Evolutionary conservation across 2,113 vertebrate genomes (phyloP), one percentile per base, ranked within the genome.

Genomic region (Misgurnus anguillicaudatus): DNA sequence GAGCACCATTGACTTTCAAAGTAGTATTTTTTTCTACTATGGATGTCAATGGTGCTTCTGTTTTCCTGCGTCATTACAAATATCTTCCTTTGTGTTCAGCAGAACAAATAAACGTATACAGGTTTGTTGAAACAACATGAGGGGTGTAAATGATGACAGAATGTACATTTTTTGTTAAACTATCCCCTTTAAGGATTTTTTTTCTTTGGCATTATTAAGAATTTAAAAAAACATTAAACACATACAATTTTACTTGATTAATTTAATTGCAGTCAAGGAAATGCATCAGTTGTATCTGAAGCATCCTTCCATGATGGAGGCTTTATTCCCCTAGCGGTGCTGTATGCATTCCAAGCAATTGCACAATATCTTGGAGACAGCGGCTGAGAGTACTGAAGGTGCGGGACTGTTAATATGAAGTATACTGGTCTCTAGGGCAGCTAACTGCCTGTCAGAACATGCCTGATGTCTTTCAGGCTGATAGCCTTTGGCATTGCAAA

Each of bases 361-460:
- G 72, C 72, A 75, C 58, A 75, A 75, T 75, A 75, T 60, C 72
- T 58, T 62, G 57, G 72, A 75, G 45, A 75, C 77, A 78, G 53
- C 48, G 63, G 53, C 70, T 81, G 61, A 55, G 51, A 75, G 72
- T 47, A 55, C 58, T 63, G 61, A 31, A 51, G 61, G 64, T 36
- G 38, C 48, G 13, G 42, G 47, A 55, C 19, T 66, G 66, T 78
- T 62, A 75, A 76, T 45, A 73, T 45, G 17, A 73, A 73, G 70
- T 55, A 55, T 53, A 2, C 45, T 72, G 41, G 9, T 64, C 79
- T 75, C 74, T 53, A 53, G 75, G 71, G 74, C 47, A 14, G 65
- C 73, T 36, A 39, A 53, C 47, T 69, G 76, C 85, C 80, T 75
- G 85, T 68, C 82, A 66, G 62, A 79, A 71, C 85, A 63, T 61